These are phyloP conservation scores for Gobio gobio DNA, from an alignment of 2,113 vertebrate genomes.

Conservation along the genomic window DNA sequence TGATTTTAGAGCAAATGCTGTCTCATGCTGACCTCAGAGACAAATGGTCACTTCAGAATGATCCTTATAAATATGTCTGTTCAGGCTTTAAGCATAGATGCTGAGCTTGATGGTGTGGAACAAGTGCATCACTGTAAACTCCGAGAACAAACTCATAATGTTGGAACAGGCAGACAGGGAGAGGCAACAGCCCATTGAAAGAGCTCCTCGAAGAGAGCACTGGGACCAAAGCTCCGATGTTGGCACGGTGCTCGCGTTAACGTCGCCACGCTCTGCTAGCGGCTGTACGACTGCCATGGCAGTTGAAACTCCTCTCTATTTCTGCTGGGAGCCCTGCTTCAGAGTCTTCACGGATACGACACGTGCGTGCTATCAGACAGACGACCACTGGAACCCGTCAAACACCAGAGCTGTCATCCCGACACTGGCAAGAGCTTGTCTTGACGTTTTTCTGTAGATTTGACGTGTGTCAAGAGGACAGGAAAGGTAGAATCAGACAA, in stretches of 20 bases:
- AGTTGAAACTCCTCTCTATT: slow-evolving; percentile 50
- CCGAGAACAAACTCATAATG: slow-evolving; percentile 37
- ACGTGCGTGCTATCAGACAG: neutral
- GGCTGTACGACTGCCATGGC: slow-evolving; percentile 37
- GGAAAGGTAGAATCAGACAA: slow-evolving; percentile 42
- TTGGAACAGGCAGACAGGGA: slow-evolving; percentile 39
- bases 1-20: slow-evolving; percentile 1
- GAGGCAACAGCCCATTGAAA: slow-evolving; percentile 42
- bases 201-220: slow-evolving; percentile 45
- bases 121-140: slow-evolving; percentile 28
- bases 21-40: slow-evolving; percentile 22
- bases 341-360: slow-evolving; percentile 29
- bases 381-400: slow-evolving; percentile 20
- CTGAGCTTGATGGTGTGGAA: slow-evolving; percentile 26
- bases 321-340: slow-evolving; percentile 31
- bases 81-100: slow-evolving; percentile 11
- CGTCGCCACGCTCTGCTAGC: slow-evolving; percentile 38
- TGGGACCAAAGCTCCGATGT: slow-evolving; percentile 1
- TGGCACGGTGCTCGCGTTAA: slow-evolving; percentile 45
- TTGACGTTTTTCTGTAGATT: slow-evolving; percentile 49
- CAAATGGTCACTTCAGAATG: slow-evolving; percentile 6
- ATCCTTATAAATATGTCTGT: slow-evolving; percentile 11
- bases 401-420: slow-evolving; percentile 32
- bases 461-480: slow-evolving; percentile 47
- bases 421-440: slow-evolving; percentile 36